A percentile compares a stretch with the other conserved stretches of the same genome.
Conservation (phyloP, 2,888 invertebrate species). For the Cephus runcator region DNA sequence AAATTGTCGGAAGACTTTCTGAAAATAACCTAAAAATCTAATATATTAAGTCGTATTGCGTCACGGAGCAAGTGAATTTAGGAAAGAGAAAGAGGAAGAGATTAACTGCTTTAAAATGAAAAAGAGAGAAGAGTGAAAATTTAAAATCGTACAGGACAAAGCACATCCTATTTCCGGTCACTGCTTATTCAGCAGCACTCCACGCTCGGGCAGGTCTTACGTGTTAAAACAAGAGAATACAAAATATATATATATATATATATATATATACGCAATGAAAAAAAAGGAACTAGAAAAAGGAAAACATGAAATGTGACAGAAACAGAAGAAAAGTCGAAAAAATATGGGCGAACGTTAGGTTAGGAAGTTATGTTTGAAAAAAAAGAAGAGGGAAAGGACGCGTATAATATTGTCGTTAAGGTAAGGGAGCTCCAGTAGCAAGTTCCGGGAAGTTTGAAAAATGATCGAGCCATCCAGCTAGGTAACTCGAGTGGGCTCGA, state of each 20-base stretch:
- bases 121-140: neutral
- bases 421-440: neutral
- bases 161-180: neutral
- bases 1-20: neutral
- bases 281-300: neutral
- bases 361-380: neutral
- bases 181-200: neutral
- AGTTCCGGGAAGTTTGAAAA: neutral
- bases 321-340: neutral
- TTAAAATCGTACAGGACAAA: neutral
- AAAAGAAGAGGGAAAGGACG: neutral
- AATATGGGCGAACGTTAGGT: neutral
- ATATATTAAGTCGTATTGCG: neutral
- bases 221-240: neutral
- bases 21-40: neutral
- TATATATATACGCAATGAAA: neutral
- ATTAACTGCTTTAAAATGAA: neutral
- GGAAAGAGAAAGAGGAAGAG: neutral
- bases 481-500: neutral
- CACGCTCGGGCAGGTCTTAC: neutral
- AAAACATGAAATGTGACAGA: neutral
- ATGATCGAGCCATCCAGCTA: neutral
- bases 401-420: neutral
- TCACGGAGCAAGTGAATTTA: neutral
- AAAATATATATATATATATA: no score